Conservation (phyloP, 2,888 invertebrate species). For the Drosophila anomalata region DNA sequence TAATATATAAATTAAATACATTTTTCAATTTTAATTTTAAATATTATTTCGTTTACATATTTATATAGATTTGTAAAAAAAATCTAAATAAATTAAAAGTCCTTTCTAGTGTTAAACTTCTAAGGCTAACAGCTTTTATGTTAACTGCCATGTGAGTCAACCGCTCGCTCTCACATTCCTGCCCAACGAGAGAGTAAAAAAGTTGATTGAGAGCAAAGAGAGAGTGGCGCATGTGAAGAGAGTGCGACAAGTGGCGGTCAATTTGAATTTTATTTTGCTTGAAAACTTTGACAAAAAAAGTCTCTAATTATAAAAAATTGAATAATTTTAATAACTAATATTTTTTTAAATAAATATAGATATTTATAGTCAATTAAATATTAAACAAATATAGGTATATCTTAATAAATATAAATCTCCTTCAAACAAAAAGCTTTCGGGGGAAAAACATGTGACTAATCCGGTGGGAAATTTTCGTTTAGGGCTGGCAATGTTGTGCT, state of each 20-base stretch:
- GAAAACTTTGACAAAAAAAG: neutral
- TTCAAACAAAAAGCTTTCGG: constrained; percentile 1
- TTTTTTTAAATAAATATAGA: neutral
- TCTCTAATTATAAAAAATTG: neutral
- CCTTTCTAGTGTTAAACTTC: neutral
- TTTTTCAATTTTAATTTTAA: neutral
- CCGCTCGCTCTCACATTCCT: neutral
- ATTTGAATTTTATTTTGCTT: constrained; percentile 13
- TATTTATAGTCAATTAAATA: neutral
- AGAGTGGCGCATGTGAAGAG: constrained; percentile 5
- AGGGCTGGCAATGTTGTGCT: constrained; percentile 35
- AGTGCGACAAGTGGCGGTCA: constrained; percentile 43
- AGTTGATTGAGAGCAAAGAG: neutral
- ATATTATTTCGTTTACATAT: neutral
- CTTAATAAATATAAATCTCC: neutral
- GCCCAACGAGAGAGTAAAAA: neutral
- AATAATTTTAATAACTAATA: neutral
- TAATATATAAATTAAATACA: no score
- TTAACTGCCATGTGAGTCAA: constrained; percentile 8
- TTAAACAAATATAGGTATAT: neutral
- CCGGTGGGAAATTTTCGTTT: constrained; percentile 12
- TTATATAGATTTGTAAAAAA: no score
- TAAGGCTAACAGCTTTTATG: constrained; percentile 16
- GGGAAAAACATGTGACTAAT: constrained; percentile 45
- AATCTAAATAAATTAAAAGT: neutral